These are phyloP conservation scores for Rhynchotus rufescens DNA, from an alignment of 2,797 vertebrate species.

Conservation along the genomic window DNA sequence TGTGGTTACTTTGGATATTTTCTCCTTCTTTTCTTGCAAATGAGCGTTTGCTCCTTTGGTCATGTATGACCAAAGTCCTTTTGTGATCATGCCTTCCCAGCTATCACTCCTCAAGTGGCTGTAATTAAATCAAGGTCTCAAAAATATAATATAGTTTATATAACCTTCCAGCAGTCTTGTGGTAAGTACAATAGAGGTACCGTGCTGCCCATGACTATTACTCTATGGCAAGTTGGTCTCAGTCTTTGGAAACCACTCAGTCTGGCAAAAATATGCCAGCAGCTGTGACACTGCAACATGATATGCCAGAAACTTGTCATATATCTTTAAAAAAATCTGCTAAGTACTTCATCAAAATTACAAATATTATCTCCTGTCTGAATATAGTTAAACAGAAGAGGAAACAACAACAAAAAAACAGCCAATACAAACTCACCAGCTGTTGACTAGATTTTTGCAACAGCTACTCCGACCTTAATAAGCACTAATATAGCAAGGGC, in stretches of 20 bases:
- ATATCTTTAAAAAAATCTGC: not conserved
- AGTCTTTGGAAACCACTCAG: not conserved
- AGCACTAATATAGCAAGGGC: not conserved
- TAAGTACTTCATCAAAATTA: not conserved
- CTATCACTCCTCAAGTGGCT: not conserved
- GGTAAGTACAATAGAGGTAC: not conserved
- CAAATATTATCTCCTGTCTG: not conserved
- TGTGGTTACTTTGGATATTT: not conserved
- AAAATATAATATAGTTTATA: not conserved
- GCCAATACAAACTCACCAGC: constrained; percentile 7
- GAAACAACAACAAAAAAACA: not conserved
- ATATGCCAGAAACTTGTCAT: not conserved
- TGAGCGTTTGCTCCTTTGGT: not conserved
- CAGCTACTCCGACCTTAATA: not conserved
- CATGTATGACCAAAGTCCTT: not conserved
- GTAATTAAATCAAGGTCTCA: not conserved
- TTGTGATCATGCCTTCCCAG: not conserved
- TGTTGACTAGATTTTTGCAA: not conserved
- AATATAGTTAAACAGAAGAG: not conserved
- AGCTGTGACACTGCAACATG: not conserved
- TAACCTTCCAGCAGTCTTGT: not conserved
- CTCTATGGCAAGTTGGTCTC: not conserved
- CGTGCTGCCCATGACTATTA: not conserved
- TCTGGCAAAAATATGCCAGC: constrained; percentile 5
- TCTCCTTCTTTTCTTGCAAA: not conserved